Conservation (phyloP, 53 echinoderm and acorn worm species). For the Zoroaster sp. region DNA sequence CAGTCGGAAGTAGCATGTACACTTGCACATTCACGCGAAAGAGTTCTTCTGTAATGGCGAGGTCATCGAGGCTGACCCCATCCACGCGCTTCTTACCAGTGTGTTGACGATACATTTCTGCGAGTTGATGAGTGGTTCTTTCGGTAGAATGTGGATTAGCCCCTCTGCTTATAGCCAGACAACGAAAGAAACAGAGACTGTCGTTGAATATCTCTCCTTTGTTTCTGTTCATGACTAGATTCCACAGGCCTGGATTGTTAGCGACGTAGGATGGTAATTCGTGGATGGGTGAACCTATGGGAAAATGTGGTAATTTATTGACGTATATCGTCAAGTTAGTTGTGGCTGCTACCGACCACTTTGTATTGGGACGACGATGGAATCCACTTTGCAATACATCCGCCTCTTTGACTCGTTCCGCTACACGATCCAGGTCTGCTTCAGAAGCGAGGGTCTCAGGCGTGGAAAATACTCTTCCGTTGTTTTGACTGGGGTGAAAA, state of each 20-base stretch:
- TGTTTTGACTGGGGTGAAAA: background rate
- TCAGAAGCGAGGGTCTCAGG: background rate
- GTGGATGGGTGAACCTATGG: constrained; percentile 23
- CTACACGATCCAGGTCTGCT: background rate
- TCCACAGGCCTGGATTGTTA: background rate
- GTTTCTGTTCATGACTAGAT: background rate
- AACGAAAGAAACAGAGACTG: constrained; percentile 27
- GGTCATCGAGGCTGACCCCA: background rate
- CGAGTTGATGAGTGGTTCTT: background rate
- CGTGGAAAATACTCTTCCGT: background rate
- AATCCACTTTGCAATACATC: constrained; percentile 17
- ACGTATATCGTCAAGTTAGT: background rate
- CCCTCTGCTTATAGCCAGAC: background rate
- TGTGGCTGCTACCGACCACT: constrained; percentile 17
- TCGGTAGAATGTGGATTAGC: background rate
- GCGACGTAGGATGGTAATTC: background rate
- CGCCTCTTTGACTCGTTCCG: background rate
- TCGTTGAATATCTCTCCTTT: background rate
- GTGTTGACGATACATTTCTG: background rate
- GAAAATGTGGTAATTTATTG: constrained; percentile 3
- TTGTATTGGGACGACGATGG: constrained; percentile 22
- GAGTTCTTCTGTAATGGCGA: background rate
- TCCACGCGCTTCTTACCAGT: background rate
- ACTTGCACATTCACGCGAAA: too few relatives aligned
- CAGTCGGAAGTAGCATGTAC: too few relatives aligned